A percentile compares a stretch with the other conserved stretches of the same genome.
Conservation (phyloP, 1,140 invertebrate species). For the Caligus rogercresseyi region DNA sequence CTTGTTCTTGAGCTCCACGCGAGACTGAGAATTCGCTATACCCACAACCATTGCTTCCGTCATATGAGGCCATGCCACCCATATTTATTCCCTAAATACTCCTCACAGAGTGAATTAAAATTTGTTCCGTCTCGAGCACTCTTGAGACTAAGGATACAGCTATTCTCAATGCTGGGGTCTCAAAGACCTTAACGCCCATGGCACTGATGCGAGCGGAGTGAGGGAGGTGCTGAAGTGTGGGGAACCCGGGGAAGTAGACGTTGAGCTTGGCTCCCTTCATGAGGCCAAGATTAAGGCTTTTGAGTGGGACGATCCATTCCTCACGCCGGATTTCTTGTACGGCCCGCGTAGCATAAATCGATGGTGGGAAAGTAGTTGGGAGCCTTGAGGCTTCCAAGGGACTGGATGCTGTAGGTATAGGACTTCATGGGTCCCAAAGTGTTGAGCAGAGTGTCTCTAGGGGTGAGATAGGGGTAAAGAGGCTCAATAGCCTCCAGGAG, state of each 20-base stretch:
- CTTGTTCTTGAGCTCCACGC: background rate
- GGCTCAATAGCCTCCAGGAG: conserved; percentile 57
- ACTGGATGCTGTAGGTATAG: conserved; percentile 45
- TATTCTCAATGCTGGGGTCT: conserved; percentile 43
- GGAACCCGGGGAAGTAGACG: conserved; percentile 70
- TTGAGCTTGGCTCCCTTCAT: conserved; percentile 46
- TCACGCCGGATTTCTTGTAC: conserved; percentile 21
- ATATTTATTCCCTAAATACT: conserved; percentile 46
- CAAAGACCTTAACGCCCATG: conserved; percentile 64
- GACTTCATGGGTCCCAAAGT: conserved; percentile 63
- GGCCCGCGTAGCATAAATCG: conserved; percentile 37
- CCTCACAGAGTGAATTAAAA: background rate
- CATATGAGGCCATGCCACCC: conserved; percentile 74
- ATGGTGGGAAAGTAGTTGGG: conserved; percentile 49
- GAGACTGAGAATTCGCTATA: conserved; percentile 35
- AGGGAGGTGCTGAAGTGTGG: conserved; percentile 60
- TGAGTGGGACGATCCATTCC: conserved; percentile 23
- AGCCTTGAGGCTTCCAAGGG: conserved; percentile 35
- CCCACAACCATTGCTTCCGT: conserved; percentile 44
- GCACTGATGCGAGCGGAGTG: conserved; percentile 52
- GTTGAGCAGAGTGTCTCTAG: conserved; percentile 56
- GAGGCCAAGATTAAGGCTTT: conserved; percentile 50
- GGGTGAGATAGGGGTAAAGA: conserved; percentile 44
- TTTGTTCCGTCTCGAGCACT: background rate
- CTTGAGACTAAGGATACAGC: background rate